Base-by-base conservation (phyloP, 2,888 invertebrate species). In the Macrophya annulata region DNA sequence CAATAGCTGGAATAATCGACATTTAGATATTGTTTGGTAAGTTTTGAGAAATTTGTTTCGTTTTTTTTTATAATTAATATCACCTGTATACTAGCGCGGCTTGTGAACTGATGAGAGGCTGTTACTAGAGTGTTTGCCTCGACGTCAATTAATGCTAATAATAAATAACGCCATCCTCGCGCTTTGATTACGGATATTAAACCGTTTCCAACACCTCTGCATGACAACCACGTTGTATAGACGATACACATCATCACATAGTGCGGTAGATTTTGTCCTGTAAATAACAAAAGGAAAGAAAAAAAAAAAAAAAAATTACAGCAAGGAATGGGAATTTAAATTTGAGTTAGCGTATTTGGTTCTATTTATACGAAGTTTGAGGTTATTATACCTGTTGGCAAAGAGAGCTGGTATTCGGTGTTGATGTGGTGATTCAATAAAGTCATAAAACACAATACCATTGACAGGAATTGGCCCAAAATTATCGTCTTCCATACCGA, bases 41-140 rank as follows among this genome's bases (percentile, higher is more conserved):
- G 48, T 71, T 62, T 62, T 9, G 10, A 48, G 17, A 51, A 79
- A 72, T 15, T 10, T 5, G 55, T n/a, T 77, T 65, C 8, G 21
- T 65, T 15, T 62, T 43, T 1, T 6, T 10, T 6, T 40, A 12
- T 1, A 31, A 45, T 25, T 37, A 6, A 59, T 86, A 87, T 45
- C 90, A 96, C 96, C 95, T 96, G 96, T 88, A 96, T 96, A 90
- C 96, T 96, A 72, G 96, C 96, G 85, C 97, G 94, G 86, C 96
- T 96, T 12, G 97, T 97, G 91, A 95, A 96, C 89, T 96, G 95
- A 93, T 98, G 98, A 0, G 98, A 97, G 92, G 96, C 96, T 21
- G 97, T 97, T 86, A 98, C 95, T 86, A 98, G 94, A 93, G 96
- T 98, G 91, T 97, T 97, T 8, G 98, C 98, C 94, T 98, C 97